phyloP scores from a whole-genome alignment of 2,113 vertebrate genomes.

The Rafetus swinhoei region DNA sequence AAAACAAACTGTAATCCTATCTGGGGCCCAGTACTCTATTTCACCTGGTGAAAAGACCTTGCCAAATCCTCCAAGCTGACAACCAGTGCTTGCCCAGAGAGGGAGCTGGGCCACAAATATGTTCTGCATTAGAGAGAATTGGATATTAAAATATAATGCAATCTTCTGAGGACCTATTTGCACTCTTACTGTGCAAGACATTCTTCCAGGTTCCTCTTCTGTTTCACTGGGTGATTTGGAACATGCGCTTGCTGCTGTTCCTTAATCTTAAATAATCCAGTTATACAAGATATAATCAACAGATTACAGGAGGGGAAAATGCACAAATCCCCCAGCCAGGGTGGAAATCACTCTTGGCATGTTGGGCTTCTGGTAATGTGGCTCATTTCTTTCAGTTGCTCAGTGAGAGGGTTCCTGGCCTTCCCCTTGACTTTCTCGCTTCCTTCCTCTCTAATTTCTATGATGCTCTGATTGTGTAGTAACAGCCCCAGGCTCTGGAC shows the following conservation, averaged over 20 bases:
- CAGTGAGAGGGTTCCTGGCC: not conserved
- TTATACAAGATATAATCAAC: conserved; percentile 16
- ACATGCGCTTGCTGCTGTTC: rapidly evolving
- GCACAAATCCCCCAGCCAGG: rapidly evolving
- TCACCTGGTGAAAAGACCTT: conserved; percentile 75
- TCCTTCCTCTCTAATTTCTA: conserved; percentile 8
- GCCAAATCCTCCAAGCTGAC: conserved; percentile 67
- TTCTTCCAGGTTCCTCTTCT: conserved; percentile 27
- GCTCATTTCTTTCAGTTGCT: not conserved
- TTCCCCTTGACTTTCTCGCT: rapidly evolving
- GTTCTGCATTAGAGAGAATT: conserved; percentile 69
- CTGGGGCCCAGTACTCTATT: conserved; percentile 73
- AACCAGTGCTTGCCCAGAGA: conserved; percentile 71
- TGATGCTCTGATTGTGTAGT: not conserved
- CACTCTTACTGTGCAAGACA: not conserved
- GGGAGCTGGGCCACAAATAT: conserved; percentile 51
- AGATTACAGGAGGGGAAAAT: conserved; percentile 19
- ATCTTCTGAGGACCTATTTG: conserved; percentile 13
- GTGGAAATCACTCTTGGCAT: not conserved
- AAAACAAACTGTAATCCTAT: conserved; percentile 80
- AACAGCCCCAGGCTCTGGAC: not conserved
- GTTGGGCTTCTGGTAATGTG: rapidly evolving
- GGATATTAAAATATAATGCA: conserved; percentile 42
- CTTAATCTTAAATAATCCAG: conserved; percentile 35
- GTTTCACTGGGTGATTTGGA: conserved; percentile 15